Base-by-base conservation (phyloP, 2,113 vertebrate genomes). In the Tringa solitaria region DNA sequence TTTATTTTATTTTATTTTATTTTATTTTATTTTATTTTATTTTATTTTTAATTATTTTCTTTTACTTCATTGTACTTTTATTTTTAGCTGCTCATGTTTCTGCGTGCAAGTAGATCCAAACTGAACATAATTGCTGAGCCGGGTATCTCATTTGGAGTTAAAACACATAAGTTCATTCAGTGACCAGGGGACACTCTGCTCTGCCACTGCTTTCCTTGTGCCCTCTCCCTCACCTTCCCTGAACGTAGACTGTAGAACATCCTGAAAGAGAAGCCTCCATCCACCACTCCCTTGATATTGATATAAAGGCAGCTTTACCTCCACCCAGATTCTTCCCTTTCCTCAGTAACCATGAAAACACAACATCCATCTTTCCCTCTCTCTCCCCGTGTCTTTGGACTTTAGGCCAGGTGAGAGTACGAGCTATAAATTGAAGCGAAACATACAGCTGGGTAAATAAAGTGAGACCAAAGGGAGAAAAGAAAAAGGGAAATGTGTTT, bases 361-460 rank as follows among this genome's bases (percentile, higher is more conserved):
- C 94, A 97, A 96, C 95, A 97, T 97, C 67, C 54, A 69, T 89
- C 95, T 97, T 94, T 91, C 93, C 64, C 88, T 72, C 87, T 89
- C 95, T 97, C 81, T 93, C 50, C n/a, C 83, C 83, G 24, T 84
- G 79, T 81, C 94, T 98, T 97, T 98, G 97, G 97, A 96, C 91
- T 97, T 97, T 15, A 79, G 92, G 93, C 97, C 97, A 98, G 97
- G 97, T 97, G 85, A 86, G 93, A 97, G 89, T 85, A 93, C 59
- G 91, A 97, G 74, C 97, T 97, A 98, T 98, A 98, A 98, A 98
- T 96, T 97, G 97, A 97, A 95, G 89, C 93, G 80, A 95, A 96
- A 96, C 79, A 61, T 95, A 97, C 98, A 98, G 97, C 98, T 98
- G 98, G 93, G 92, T 98, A 98, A 98, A 98, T 95, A 98, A 91